A percentile compares a stretch with the other conserved stretches of the same genome.
phyloP scores from a whole-genome alignment of 2,888 invertebrate genomes.

The Hololepta plana region DNA sequence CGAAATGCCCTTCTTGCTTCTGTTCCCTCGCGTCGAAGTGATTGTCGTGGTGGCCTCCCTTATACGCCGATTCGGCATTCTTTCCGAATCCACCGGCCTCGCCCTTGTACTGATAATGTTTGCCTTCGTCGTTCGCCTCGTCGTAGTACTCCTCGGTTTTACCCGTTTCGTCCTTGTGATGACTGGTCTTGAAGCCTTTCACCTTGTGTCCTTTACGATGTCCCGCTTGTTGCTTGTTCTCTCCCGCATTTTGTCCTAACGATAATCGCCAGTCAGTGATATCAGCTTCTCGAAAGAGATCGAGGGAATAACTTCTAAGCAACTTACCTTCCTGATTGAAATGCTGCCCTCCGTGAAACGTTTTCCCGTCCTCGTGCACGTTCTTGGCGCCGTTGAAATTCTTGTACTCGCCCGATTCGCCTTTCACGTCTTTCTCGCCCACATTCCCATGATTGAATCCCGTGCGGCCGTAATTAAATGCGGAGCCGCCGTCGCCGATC shows the following conservation, averaged over 20 bases:
- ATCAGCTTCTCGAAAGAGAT: conserved; percentile 2
- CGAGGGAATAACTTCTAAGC: conserved; percentile 4
- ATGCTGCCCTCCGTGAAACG: conserved; percentile 37
- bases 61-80: conserved; percentile 35
- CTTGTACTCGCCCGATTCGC: conserved; percentile 34
- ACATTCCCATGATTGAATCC: conserved; percentile 36
- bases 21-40: conserved; percentile 35
- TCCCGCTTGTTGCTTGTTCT: conserved; percentile 35
- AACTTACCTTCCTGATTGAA: conserved; percentile 35
- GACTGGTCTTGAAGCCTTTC: conserved; percentile 47
- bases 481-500: conserved; percentile 35
- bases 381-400: conserved; percentile 39
- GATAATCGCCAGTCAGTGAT: conserved; percentile 7
- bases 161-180: conserved; percentile 47
- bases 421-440: conserved; percentile 23
- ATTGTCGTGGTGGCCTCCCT: conserved; percentile 40
- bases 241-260: conserved; percentile 33
- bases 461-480: conserved; percentile 35
- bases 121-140: conserved; percentile 43
- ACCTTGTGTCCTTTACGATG: conserved; percentile 46
- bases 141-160: conserved; percentile 47
- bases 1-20: conserved; percentile 39
- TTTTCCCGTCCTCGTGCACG: conserved; percentile 38
- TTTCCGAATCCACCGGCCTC: conserved; percentile 39
- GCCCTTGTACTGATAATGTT: conserved; percentile 36